Base-by-base conservation (phyloP, 2,113 vertebrate species). In the Melanerpes aurifrons region DNA sequence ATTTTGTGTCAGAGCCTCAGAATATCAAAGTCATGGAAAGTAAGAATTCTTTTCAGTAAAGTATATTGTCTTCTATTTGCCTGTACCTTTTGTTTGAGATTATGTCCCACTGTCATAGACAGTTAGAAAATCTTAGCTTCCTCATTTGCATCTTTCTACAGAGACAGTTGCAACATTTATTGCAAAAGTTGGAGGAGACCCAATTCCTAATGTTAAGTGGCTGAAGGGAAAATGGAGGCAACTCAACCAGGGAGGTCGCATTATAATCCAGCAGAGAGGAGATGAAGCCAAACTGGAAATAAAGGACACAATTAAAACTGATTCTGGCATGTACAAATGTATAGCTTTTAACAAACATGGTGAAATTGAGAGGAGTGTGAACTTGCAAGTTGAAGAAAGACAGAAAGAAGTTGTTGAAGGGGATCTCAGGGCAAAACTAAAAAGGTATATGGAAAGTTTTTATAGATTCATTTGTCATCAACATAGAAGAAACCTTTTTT, bases 141-240 rank as follows among this genome's bases (percentile, higher is more conserved):
- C 86, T 84, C 15, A 56, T 87, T 92, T 64, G 56, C 90, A 76
- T 96, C 75, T 74, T 93, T 94, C 81, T 83, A 54, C 97, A 99
- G 99, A 99, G 97, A 97, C 98, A 21, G 98, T 98, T 8, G 99
- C 99, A 88, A 99, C 97, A n/a, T 99, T 99, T 96, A 98, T 98
- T 75, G 99, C 99, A 75, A 99, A 99, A 97, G 99, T 99, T 91
- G 99, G 99, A 26, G 99, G 99, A 15, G 99, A 99, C 90, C 99
- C 99, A 15, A 98, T 99, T 96, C 99, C 99, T 77, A 99, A 97
- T 47, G 99, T 99, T 62, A 99, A 99, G 93, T 99, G 99, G 99
- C 98, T 99, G 96, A 99, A 99, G 95, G 99, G 99, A 21, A 99
- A 99, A 95, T 99, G 99, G 99, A 98, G 99, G 64, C 99, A 99